phyloP scores from a whole-genome alignment of 2,113 vertebrate species.

The Alosa alosa region DNA sequence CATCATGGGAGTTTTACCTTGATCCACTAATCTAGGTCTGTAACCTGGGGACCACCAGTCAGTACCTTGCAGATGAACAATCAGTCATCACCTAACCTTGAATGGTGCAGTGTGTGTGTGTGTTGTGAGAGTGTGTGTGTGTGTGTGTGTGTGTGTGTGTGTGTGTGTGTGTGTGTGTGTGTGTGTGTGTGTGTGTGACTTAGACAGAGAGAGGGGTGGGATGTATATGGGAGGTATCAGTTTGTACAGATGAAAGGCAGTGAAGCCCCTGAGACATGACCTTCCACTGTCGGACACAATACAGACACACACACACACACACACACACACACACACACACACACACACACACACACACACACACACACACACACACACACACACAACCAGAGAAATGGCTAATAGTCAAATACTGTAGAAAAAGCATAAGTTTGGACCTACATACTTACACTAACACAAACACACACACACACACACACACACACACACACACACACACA shows the following conservation, averaged over 20 bases:
- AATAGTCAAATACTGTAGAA: no score
- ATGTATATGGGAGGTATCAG: constrained; percentile 15
- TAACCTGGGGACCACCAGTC: constrained; percentile 8
- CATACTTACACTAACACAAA: neutral
- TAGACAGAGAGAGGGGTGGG: neutral
- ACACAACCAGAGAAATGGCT: no score
- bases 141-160: neutral
- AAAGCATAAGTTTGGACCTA: neutral
- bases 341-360: neutral
- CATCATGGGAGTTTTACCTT: constrained; percentile 11
- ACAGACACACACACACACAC: neutral
- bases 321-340: neutral
- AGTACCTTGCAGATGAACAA: neutral
- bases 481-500: constrained; percentile 1
- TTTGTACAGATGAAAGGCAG: constrained; percentile 9
- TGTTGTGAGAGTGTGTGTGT: neutral
- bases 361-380: neutral
- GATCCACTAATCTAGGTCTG: constrained; percentile 27
- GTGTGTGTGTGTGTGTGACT: neutral
- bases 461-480: neutral
- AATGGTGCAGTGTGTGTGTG: constrained; percentile 1
- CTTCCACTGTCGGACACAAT: constrained; percentile 1
- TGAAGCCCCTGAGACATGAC: neutral
- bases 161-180: constrained; percentile 20
- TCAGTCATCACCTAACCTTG: constrained; percentile 35